Conservation (phyloP, 1,140 invertebrate species). For the Pogonus chalceus region DNA sequence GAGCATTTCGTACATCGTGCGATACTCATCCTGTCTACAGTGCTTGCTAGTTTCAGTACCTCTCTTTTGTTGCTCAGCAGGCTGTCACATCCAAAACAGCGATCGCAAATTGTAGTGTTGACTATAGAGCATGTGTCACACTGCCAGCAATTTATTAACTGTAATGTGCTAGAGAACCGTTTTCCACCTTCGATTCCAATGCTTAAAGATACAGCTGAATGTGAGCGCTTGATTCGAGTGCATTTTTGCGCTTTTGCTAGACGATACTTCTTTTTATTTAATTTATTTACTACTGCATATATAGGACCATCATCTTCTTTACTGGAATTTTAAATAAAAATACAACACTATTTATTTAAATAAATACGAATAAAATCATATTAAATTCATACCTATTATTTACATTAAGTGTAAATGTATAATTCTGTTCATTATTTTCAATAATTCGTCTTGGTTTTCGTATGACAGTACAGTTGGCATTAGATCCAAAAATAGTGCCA, state of each 20-base stretch:
- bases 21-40: slow-evolving; percentile 1
- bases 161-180: neutral
- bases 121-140: neutral
- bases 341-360: too few relatives aligned
- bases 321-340: too few relatives aligned
- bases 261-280: neutral
- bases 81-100: neutral
- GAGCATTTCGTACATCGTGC: slow-evolving; percentile 27
- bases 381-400: too few relatives aligned
- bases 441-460: slow-evolving; percentile 7
- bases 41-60: neutral
- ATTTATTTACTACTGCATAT: neutral
- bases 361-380: too few relatives aligned
- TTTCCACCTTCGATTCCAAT: neutral
- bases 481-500: neutral
- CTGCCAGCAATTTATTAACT: neutral
- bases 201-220: neutral
- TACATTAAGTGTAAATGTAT: too few relatives aligned
- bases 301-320: neutral
- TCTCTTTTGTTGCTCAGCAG: neutral
- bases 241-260: neutral
- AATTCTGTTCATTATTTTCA: slow-evolving; percentile 8
- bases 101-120: neutral
- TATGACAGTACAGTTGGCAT: slow-evolving; percentile 14
- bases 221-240: neutral